Conservation (phyloP, 2,797 vertebrate species). For the Pangasius mekongensis region DNA sequence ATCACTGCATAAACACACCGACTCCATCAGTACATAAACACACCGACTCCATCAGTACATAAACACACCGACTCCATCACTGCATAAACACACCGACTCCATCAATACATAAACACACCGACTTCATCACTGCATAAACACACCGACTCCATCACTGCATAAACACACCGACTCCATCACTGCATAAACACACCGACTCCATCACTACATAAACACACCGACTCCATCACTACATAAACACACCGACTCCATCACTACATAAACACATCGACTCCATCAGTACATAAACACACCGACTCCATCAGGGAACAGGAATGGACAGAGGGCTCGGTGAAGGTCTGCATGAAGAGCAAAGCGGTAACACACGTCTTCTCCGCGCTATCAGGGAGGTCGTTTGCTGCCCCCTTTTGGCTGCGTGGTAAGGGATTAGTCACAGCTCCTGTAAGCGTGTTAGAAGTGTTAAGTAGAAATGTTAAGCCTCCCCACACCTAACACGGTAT, state of each 20-base stretch:
- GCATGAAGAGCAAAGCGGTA: not conserved
- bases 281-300: not conserved
- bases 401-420: conserved; percentile 65
- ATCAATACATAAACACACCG: not conserved
- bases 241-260: no score
- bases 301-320: not conserved
- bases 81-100: not conserved
- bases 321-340: not conserved
- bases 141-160: no score
- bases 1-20: not conserved
- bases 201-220: not conserved
- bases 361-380: not conserved
- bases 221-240: no score
- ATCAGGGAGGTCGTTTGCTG: conserved; percentile 67
- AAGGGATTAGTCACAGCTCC: not conserved
- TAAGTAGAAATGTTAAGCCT: not conserved
- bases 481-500: not conserved
- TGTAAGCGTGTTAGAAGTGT: not conserved
- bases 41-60: no score
- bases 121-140: no score
- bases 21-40: no score
- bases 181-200: not conserved
- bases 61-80: no score
- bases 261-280: no score
- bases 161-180: no score